Evolutionary conservation across 2,113 vertebrate genomes (phyloP).

Genomic region (Alectura lathami): DNA sequence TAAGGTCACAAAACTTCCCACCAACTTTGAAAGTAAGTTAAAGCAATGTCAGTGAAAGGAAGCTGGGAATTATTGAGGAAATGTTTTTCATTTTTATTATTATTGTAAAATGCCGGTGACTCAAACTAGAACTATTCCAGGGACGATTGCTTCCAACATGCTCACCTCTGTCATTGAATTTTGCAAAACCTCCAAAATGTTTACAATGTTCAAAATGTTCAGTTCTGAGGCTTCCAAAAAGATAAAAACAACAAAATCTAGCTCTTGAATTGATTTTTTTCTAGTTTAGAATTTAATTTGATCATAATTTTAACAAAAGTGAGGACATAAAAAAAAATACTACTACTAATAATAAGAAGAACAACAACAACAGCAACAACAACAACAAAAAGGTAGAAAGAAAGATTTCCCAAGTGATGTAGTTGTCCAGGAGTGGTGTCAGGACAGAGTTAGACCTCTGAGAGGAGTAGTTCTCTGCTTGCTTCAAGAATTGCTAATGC

Average conservation of each 20-base stretch:
- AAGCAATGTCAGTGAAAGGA: background rate
- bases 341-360: fast-evolving
- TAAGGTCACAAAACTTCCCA: background rate
- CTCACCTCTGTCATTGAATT: background rate
- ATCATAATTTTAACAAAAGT: background rate
- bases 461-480: background rate
- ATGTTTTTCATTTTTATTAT: slow-evolving; percentile 48
- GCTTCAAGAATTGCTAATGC: background rate
- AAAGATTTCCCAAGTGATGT: background rate
- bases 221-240: background rate
- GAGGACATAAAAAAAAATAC: background rate
- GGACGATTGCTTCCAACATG: background rate
- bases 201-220: background rate
- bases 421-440: background rate
- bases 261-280: background rate
- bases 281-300: background rate
- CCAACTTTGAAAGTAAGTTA: background rate
- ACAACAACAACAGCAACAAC: no score
- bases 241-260: background rate
- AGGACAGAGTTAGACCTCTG: background rate
- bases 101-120: background rate
- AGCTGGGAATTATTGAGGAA: slow-evolving; percentile 43
- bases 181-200: background rate
- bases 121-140: background rate
- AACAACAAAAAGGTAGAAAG: background rate